A percentile compares a stretch with the other conserved stretches of the same genome.
These are phyloP conservation scores for Rhynchomys soricoides DNA, from an alignment of 2,113 vertebrate genomes.

Conservation along the genomic window DNA sequence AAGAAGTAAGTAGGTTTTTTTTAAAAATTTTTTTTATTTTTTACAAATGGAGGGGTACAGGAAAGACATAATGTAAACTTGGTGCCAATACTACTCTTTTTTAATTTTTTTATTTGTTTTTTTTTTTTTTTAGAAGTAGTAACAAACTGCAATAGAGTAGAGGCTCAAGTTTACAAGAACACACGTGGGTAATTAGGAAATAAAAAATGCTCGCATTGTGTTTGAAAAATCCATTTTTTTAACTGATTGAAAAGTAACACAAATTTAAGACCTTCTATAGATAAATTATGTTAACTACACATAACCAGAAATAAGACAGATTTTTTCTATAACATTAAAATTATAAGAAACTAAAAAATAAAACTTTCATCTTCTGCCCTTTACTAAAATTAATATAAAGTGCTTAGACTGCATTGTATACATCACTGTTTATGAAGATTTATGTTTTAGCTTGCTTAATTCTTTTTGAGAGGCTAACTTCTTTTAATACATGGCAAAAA, in stretches of 20 bases:
- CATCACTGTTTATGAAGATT: not conserved
- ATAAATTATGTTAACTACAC: not conserved
- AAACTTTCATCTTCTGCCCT: not conserved
- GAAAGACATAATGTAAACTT: not conserved
- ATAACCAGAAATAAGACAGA: not conserved
- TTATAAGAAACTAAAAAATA: not conserved
- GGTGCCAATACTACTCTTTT: not conserved
- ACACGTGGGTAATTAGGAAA: not conserved
- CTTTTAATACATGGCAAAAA: conserved; percentile 6
- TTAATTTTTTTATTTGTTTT: no score
- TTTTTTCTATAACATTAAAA: not conserved
- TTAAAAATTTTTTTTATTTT: not conserved
- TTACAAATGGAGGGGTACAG: not conserved
- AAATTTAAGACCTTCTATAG: not conserved
- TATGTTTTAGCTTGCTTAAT: conserved; percentile 22
- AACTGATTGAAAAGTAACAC: no score
- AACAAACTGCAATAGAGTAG: no score
- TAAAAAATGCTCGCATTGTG: not conserved
- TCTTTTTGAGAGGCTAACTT: not conserved
- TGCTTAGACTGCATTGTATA: not conserved
- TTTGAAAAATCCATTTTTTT: not conserved
- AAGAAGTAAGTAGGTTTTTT: not conserved
- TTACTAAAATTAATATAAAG: not conserved
- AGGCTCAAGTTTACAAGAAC: not conserved
- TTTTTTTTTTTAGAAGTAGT: no score